Conservation (phyloP, 2,797 vertebrate species). For the Lepus townsendii region DNA sequence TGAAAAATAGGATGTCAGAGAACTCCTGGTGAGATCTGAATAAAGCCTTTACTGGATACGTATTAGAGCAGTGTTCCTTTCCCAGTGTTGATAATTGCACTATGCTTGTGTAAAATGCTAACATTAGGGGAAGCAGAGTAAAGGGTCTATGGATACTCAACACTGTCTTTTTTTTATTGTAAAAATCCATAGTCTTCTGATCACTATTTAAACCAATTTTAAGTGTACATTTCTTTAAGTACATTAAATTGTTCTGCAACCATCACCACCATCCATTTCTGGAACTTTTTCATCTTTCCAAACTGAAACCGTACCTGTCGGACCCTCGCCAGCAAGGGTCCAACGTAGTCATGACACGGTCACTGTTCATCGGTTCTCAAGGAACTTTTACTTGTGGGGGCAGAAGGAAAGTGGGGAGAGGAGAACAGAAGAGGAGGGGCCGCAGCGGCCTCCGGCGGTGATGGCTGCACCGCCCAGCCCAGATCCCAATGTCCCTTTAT, state of each 20-base stretch:
- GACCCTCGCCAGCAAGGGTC: too few species aligned
- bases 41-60: too few species aligned
- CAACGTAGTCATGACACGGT: too few species aligned
- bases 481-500: too few species aligned
- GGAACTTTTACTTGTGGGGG: too few species aligned
- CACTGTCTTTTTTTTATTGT: not conserved
- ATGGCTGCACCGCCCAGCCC: too few species aligned
- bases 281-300: not conserved
- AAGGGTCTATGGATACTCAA: not conserved
- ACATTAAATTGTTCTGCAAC: conserved; percentile 22
- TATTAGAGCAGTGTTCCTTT: not conserved
- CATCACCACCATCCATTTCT: not conserved
- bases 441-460: too few species aligned
- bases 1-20: not conserved
- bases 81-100: not conserved
- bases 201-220: not conserved
- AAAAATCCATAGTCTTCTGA: not conserved
- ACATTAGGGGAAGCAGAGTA: not conserved
- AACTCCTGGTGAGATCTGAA: not conserved
- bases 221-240: not conserved
- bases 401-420: too few species aligned
- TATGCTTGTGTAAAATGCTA: not conserved
- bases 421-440: too few species aligned
- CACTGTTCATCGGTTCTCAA: too few species aligned
- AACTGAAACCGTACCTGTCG: too few species aligned